Conservation (phyloP, 2,113 vertebrate genomes). For the Copsychus sechellarum region DNA sequence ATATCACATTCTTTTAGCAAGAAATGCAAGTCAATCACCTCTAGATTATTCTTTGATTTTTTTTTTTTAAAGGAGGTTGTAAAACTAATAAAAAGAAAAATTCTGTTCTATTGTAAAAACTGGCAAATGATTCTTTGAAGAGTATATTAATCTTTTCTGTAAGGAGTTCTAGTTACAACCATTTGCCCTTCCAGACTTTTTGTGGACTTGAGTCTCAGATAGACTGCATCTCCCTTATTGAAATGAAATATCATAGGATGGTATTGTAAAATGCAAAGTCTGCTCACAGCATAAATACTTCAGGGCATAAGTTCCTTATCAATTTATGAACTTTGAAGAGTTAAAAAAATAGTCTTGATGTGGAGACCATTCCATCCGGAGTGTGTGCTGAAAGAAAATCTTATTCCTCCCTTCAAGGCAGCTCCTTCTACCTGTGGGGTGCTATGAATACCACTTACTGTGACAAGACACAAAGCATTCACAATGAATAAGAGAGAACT, state of each 20-base stretch:
- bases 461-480: background rate
- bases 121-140: background rate
- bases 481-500: background rate
- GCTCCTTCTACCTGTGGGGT: background rate
- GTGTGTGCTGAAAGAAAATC: background rate
- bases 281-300: background rate
- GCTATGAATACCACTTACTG: background rate
- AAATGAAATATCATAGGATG: background rate
- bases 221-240: background rate
- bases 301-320: background rate
- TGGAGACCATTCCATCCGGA: background rate
- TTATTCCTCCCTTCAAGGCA: background rate
- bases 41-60: background rate
- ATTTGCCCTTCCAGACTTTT: background rate
- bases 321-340: background rate
- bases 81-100: background rate
- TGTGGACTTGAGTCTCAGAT: background rate
- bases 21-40: background rate
- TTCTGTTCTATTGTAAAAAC: background rate
- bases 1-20: background rate
- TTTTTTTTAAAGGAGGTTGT: rapidly evolving
- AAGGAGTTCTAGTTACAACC: background rate
- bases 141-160: background rate
- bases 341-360: background rate
- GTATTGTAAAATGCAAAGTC: background rate